Percentiles rank a stretch among this genome's conserved stretches.
Evolutionary conservation across 2,113 vertebrate species (phyloP).

Genomic region (Tichodroma muraria): DNA sequence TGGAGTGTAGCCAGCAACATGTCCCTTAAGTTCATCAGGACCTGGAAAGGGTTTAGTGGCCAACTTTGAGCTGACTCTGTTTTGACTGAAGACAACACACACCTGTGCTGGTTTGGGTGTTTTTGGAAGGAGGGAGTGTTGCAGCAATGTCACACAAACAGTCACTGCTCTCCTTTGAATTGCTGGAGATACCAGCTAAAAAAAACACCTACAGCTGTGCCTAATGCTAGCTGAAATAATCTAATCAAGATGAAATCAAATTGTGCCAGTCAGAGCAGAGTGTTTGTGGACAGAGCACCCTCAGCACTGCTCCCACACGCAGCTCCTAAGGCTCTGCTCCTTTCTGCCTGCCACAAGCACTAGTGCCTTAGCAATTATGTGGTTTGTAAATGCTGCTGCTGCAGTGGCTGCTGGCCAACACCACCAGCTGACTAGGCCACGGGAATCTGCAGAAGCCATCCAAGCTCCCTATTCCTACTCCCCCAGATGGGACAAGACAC

Average conservation of each 20-base stretch:
- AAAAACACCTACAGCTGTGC: background rate
- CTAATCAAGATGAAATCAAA: background rate
- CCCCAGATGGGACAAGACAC: background rate
- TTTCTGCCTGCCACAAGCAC: background rate
- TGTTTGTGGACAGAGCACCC: background rate
- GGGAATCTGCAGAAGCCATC: background rate
- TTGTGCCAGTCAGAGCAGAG: background rate
- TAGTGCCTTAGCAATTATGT: background rate
- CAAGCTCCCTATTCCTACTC: background rate
- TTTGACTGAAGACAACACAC: background rate
- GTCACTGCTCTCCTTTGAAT: background rate
- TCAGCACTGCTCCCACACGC: background rate
- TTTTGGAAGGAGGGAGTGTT: background rate
- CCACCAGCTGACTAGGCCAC: background rate
- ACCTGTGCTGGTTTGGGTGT: background rate
- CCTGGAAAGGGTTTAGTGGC: background rate
- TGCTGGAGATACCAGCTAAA: background rate
- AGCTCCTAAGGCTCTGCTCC: background rate
- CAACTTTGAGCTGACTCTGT: background rate
- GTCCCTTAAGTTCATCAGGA: background rate
- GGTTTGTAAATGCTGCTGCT: background rate
- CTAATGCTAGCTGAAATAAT: background rate
- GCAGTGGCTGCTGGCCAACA: background rate
- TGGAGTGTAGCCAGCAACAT: accelerated
- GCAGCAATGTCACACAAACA: background rate